Conservation (phyloP, 2,888 invertebrate genomes). For the Dryobota labecula region DNA sequence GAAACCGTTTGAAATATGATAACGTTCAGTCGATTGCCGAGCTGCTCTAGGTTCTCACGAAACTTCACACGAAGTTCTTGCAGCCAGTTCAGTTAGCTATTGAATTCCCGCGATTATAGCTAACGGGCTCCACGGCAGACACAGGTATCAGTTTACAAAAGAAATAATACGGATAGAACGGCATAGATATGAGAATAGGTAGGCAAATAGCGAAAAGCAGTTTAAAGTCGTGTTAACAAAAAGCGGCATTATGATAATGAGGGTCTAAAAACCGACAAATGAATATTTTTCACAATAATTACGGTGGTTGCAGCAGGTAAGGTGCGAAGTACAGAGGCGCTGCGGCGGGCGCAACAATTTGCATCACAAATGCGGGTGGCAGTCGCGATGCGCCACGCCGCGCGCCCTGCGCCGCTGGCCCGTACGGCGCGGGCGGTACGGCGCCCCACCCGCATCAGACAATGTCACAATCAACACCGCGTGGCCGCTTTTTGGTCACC, state of each 20-base stretch:
- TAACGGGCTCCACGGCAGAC: slow-evolving; percentile 69
- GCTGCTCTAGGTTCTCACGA: slow-evolving; percentile 84
- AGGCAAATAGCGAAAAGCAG: slow-evolving; percentile 53
- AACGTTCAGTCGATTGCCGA: slow-evolving; percentile 85
- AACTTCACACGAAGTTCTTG: slow-evolving; percentile 87
- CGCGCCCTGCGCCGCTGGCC: slow-evolving; percentile 72
- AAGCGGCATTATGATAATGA: slow-evolving; percentile 80
- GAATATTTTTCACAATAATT: slow-evolving; percentile 90
- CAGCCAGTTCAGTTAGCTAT: slow-evolving; percentile 82
- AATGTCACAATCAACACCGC: slow-evolving; percentile 90
- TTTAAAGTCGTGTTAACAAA: slow-evolving; percentile 60
- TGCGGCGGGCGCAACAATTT: slow-evolving; percentile 84
- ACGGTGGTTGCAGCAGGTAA: slow-evolving; percentile 85
- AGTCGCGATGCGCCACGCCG: slow-evolving; percentile 78
- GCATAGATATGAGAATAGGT: slow-evolving; percentile 30
- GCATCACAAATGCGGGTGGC: slow-evolving; percentile 85
- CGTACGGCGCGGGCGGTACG: slow-evolving; percentile 56
- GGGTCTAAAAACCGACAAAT: slow-evolving; percentile 81
- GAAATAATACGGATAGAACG: slow-evolving; percentile 63
- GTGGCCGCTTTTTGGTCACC: slow-evolving; percentile 88
- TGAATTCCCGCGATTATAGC: slow-evolving; percentile 83
- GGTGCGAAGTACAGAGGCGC: slow-evolving; percentile 82
- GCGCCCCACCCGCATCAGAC: slow-evolving; percentile 80
- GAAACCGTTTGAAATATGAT: slow-evolving; percentile 90
- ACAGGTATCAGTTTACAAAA: slow-evolving; percentile 77